Evolutionary conservation across 2,113 vertebrate genomes (phyloP).

Genomic region (Albula glossodonta): DNA sequence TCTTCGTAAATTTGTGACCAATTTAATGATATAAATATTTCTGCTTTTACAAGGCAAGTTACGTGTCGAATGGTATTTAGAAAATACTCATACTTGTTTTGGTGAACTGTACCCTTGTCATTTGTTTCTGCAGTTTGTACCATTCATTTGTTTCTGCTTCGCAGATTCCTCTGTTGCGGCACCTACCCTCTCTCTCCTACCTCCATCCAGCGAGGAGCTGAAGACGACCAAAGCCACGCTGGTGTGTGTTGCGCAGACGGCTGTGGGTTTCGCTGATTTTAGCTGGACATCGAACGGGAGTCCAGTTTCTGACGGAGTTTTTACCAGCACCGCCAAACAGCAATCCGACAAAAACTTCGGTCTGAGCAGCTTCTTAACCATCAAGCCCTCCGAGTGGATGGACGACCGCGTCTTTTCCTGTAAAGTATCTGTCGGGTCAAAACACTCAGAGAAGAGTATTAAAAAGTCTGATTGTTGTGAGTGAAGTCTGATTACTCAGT

Average conservation of each 20-base stretch:
- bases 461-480: conserved; percentile 35
- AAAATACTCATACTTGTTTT: neutral
- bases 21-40: too few relatives aligned
- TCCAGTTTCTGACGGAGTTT: conserved; percentile 52
- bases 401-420: conserved; percentile 45
- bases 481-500: neutral
- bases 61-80: too few relatives aligned
- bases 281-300: conserved; percentile 51
- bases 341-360: conserved; percentile 55
- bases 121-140: neutral
- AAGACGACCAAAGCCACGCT: conserved; percentile 53
- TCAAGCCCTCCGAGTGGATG: conserved; percentile 55
- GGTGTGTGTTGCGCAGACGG: conserved; percentile 56
- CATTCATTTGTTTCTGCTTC: neutral
- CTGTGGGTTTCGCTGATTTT: conserved; percentile 47
- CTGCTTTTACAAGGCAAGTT: too few relatives aligned
- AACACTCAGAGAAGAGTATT: conserved; percentile 45
- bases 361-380: conserved; percentile 58
- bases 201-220: conserved; percentile 59
- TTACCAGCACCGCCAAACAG: conserved; percentile 52
- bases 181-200: conserved; percentile 60
- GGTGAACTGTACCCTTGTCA: neutral
- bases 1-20: too few relatives aligned
- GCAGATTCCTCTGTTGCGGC: conserved; percentile 48
- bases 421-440: conserved; percentile 48